Conservation (phyloP, 2,113 vertebrate genomes). For the Seriola rivoliana region DNA sequence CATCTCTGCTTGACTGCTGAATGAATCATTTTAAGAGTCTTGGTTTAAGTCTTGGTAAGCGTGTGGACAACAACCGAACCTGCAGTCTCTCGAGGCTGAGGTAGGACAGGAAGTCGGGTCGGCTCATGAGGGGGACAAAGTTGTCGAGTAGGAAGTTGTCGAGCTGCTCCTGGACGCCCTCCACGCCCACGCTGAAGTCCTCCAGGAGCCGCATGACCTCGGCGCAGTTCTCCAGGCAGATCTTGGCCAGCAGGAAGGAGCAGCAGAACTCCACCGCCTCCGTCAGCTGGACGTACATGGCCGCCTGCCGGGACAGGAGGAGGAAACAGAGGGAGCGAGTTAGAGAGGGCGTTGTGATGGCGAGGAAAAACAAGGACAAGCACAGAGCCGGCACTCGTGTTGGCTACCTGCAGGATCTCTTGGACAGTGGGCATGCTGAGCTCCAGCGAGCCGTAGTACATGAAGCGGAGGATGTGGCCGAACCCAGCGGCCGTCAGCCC, state of each 20-base stretch:
- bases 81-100: constrained; percentile 97
- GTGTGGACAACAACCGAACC: constrained; percentile 40
- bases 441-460: constrained; percentile 99
- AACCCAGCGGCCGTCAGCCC: constrained; percentile 98
- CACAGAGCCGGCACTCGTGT: too few relatives aligned
- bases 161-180: constrained; percentile 97
- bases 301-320: constrained; percentile 80
- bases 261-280: constrained; percentile 99
- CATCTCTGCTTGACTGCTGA: too few relatives aligned
- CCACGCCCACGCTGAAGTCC: constrained; percentile 98
- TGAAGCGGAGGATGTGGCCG: constrained; percentile 97
- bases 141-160: constrained; percentile 97
- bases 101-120: constrained; percentile 97
- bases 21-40: too few relatives aligned
- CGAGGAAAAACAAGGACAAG: not conserved
- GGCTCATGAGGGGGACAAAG: constrained; percentile 98
- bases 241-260: constrained; percentile 98
- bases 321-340: not conserved
- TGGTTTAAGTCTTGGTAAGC: too few relatives aligned
- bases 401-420: constrained; percentile 92
- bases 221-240: constrained; percentile 98
- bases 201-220: constrained; percentile 99
- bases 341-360: not conserved
- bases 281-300: constrained; percentile 99
- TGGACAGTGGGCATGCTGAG: constrained; percentile 98